Conservation (phyloP, 2,888 invertebrate species). For the Morpho helenor region DNA sequence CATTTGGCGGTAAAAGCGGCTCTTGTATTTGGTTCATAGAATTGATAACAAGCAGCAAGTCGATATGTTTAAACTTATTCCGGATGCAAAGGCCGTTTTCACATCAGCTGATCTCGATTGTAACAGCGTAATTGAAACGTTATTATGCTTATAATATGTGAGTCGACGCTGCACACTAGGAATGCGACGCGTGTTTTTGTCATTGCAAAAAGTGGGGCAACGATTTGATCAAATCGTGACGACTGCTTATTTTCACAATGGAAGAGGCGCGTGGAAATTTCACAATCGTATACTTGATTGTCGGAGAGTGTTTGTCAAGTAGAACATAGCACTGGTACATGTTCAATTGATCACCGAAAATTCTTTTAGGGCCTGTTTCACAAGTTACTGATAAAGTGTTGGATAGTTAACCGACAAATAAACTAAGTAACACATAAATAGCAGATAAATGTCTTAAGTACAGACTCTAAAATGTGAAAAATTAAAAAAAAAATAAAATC, state of each 20-base stretch:
- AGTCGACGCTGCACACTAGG: constrained; percentile 24
- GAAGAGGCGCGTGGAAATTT: constrained; percentile 12
- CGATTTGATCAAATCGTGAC: constrained; percentile 25
- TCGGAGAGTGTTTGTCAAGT: constrained; percentile 4
- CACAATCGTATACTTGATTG: constrained; percentile 10
- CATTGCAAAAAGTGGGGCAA: constrained; percentile 25
- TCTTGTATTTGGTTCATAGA: no score
- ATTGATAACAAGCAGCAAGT: neutral
- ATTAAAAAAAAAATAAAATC: no score
- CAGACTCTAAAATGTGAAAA: no score
- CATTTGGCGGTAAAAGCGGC: no score
- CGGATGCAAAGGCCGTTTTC: constrained; percentile 24
- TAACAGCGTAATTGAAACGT: constrained; percentile 22
- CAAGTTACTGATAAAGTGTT: no score
- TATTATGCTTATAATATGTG: constrained; percentile 20
- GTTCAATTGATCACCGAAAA: no score
- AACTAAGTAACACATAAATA: no score
- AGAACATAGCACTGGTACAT: neutral
- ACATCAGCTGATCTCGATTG: constrained; percentile 26
- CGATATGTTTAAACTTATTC: constrained; percentile 10
- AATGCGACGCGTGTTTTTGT: constrained; percentile 28
- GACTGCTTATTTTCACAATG: constrained; percentile 17
- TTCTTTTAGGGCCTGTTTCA: no score
- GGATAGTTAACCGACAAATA: no score
- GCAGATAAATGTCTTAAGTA: no score